These are phyloP conservation scores for Acleris cristana DNA, from an alignment of 2,888 invertebrate genomes.

Conservation along the genomic window DNA sequence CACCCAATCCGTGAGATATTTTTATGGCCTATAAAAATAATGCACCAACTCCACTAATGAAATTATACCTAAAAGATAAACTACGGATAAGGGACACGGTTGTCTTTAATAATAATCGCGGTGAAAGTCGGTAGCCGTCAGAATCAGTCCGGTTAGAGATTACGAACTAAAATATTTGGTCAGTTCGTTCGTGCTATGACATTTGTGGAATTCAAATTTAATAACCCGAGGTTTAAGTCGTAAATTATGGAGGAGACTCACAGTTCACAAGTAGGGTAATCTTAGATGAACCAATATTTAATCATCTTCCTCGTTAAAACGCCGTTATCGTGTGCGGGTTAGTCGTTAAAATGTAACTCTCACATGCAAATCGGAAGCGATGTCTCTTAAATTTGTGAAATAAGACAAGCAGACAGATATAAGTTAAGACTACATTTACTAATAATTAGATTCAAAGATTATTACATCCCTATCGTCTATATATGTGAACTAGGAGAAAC, in stretches of 20 bases:
- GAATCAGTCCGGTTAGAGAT: constrained; percentile 55
- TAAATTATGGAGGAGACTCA: constrained; percentile 21
- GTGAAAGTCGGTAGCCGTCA: constrained; percentile 74
- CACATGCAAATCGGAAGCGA: neutral
- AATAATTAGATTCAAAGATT: no score
- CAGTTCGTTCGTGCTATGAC: constrained; percentile 55
- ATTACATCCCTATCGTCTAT: no score
- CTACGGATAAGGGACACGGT: constrained; percentile 52
- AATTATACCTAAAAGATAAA: constrained; percentile 57
- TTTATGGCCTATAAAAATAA: constrained; percentile 32
- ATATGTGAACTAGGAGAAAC: no score
- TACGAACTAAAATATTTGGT: constrained; percentile 66
- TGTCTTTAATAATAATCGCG: constrained; percentile 78
- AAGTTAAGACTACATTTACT: no score
- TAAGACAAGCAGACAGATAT: no score
- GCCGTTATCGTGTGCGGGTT: constrained; percentile 1
- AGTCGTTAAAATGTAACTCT: neutral
- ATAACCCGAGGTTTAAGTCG: constrained; percentile 22
- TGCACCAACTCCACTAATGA: constrained; percentile 42
- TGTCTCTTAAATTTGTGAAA: no score
- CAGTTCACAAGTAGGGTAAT: constrained; percentile 28
- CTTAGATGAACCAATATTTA: constrained; percentile 23
- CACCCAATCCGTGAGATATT: constrained; percentile 31
- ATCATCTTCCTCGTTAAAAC: neutral
- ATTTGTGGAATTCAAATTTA: constrained; percentile 42